phyloP scores from a whole-genome alignment of 2,888 invertebrate species.

The Asteroscopus sphinx region DNA sequence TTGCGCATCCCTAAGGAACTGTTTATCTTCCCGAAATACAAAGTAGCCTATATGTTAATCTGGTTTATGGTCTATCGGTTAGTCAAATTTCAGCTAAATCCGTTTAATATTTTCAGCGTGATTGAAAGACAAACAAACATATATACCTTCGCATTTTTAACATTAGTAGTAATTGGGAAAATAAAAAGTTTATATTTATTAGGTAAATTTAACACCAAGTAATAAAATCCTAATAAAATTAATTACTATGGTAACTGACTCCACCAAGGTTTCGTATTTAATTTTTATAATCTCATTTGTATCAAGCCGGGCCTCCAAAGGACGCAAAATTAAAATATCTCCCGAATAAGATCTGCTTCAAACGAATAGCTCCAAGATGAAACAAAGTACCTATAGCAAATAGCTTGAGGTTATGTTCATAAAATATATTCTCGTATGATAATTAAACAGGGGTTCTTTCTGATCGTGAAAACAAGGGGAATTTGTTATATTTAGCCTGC shows the following conservation, averaged over 20 bases:
- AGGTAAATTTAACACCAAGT: background rate
- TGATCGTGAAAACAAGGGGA: background rate
- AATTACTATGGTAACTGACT: constrained; percentile 26
- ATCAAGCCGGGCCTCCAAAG: constrained; percentile 6
- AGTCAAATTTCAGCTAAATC: too few species aligned
- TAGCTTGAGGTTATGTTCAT: constrained; percentile 5
- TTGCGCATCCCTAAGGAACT: too few species aligned
- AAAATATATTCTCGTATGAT: constrained; percentile 16
- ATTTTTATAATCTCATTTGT: constrained; percentile 40
- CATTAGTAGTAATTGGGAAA: background rate
- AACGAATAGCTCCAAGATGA: constrained; percentile 23
- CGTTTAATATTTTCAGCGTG: too few species aligned
- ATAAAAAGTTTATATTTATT: background rate
- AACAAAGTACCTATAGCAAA: constrained; percentile 9
- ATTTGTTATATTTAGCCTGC: background rate
- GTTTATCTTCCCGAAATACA: too few species aligned
- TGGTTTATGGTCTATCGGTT: too few species aligned
- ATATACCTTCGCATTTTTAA: too few species aligned
- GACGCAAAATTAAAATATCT: constrained; percentile 39
- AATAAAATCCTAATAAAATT: constrained; percentile 18
- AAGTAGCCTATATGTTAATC: too few species aligned
- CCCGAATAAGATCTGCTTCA: constrained; percentile 20
- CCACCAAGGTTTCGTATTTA: constrained; percentile 24
- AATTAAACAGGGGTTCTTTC: constrained; percentile 12
- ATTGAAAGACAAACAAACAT: too few species aligned